Percentiles rank a stretch among this genome's conserved stretches.
These are phyloP conservation scores for Tenthredo livida DNA, from an alignment of 2,888 invertebrate species.

Conservation along the genomic window DNA sequence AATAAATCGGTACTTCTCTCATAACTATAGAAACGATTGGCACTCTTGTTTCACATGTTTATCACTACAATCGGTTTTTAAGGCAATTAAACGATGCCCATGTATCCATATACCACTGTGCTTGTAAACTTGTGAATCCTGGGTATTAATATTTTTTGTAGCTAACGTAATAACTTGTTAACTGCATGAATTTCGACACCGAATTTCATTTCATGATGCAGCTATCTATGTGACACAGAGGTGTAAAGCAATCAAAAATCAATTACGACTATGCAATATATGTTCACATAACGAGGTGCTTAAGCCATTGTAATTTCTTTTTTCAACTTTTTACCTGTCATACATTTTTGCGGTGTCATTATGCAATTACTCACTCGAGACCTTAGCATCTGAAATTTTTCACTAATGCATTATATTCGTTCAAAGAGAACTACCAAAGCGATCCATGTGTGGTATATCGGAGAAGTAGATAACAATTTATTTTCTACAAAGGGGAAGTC, in stretches of 20 bases:
- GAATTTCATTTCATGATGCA: constrained; percentile 5
- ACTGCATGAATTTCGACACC: neutral
- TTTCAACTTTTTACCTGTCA: neutral
- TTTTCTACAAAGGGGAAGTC: neutral
- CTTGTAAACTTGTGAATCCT: neutral
- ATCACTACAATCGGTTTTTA: neutral
- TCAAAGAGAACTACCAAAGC: neutral
- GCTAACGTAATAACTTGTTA: neutral
- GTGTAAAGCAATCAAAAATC: neutral
- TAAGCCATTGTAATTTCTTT: neutral
- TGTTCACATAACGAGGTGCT: neutral
- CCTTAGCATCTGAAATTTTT: neutral
- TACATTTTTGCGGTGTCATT: neutral
- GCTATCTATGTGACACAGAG: neutral
- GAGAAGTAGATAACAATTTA: constrained; percentile 3
- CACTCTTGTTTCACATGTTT: neutral
- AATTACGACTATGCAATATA: neutral
- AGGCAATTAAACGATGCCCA: neutral
- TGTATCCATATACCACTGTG: neutral
- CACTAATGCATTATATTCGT: neutral
- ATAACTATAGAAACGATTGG: neutral
- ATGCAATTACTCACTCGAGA: constrained; percentile 5
- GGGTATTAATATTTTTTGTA: neutral
- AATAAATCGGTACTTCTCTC: neutral
- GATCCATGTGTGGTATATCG: neutral